Base-by-base conservation (phyloP, 2,797 vertebrate genomes). In the Takifugu ocellatus region DNA sequence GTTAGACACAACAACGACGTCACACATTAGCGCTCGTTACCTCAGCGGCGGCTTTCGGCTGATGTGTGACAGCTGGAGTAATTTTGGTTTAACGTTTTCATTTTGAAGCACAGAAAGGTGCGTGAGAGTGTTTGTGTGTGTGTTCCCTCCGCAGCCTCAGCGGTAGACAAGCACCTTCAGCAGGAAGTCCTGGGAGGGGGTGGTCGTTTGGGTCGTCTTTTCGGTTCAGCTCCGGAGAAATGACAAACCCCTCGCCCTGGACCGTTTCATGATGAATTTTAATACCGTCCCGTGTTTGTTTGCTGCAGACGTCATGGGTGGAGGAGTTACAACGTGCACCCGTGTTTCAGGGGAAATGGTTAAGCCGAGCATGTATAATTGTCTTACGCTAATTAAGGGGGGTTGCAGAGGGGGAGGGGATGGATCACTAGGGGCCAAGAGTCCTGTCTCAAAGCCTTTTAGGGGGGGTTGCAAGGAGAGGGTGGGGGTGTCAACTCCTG, bases 341-440 rank as follows among this genome's bases (percentile, higher is more conserved):
- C 81, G 36, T 87, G 86, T 90, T 91, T 80, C 84, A 79, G 81
- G 86, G 90, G 89, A 87, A 85, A 89, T 82, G 81, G 87, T 87
- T 88, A 87, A 91, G 90, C 88, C 89, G 90, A 90, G 91, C 89
- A 88, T 90, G 88, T 89, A 87, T 91, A 93, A 92, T 91, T 91
- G 89, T 89, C 82, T 86, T 89, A 88, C 89, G 84, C 90, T 90
- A 93, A 93, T 92, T 92, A 90, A 83, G 83, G 70, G 61, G 54
- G 65, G 59, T 48, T 6, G 15, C 44, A 12, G 36, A 33, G 59
- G 63, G 54, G 21, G 17, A 25, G 48, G 49, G 36, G 39, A 64
- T 74, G 45, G 56, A 56, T 72, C 71, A 61, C 59, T 42, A 54
- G 66, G 67, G 74, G 68, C 69, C 71, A 83, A 36, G 70, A 82